Conservation (phyloP, 1,140 invertebrate genomes). For the Sipha flava region DNA sequence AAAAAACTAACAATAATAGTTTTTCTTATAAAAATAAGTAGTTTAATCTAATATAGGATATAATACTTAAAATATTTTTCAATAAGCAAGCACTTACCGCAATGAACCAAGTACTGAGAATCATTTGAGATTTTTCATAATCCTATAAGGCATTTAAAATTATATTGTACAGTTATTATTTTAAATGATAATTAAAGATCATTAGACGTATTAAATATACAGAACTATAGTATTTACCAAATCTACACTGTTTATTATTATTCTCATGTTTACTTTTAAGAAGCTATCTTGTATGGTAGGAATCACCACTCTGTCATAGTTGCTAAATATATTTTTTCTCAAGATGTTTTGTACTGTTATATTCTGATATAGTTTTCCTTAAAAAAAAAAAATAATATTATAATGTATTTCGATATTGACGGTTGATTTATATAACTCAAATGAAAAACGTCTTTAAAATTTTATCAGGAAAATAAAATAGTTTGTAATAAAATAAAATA, state of each 20-base stretch:
- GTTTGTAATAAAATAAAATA: no score
- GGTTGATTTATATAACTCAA: no score
- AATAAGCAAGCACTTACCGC: neutral
- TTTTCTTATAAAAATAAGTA: neutral
- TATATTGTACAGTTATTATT: neutral
- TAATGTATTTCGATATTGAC: neutral
- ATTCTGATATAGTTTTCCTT: neutral
- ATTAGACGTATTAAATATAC: neutral
- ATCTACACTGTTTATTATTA: neutral
- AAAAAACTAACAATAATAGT: no score
- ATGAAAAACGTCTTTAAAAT: no score
- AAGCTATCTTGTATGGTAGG: neutral
- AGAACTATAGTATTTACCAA: slow-evolving; percentile 14
- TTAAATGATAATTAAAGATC: neutral
- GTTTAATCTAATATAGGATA: neutral
- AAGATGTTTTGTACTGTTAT: neutral
- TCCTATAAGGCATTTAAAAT: neutral
- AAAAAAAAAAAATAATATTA: neutral
- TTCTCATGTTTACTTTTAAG: neutral
- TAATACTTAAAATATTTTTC: neutral
- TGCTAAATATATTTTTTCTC: neutral
- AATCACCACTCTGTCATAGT: slow-evolving; percentile 4
- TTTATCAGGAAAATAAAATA: no score
- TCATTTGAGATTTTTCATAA: slow-evolving; percentile 24
- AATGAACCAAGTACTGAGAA: slow-evolving; percentile 3